Evolutionary conservation across 2,113 vertebrate genomes (phyloP).

Genomic region (Colistium nudipinnis): DNA sequence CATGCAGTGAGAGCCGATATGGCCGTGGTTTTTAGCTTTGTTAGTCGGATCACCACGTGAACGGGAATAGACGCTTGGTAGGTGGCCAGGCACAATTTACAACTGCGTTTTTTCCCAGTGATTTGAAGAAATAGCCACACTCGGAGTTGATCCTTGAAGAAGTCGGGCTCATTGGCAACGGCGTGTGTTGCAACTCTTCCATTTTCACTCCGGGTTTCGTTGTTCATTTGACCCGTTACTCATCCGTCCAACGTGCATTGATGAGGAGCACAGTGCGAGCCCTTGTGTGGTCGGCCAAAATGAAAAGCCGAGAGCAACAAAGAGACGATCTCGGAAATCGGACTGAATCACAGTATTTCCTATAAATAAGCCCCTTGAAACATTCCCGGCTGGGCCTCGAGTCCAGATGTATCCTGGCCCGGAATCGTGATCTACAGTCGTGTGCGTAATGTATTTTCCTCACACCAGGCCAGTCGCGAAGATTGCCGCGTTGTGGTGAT

Average conservation of each 20-base stretch:
- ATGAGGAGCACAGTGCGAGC: background rate
- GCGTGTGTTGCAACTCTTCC: background rate
- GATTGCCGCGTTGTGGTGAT: constrained; percentile 58
- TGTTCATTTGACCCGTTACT: background rate
- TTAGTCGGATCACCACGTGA: constrained; percentile 12
- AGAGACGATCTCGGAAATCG: constrained; percentile 8
- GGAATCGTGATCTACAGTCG: constrained; percentile 21
- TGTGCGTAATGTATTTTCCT: constrained; percentile 14
- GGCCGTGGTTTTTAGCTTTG: constrained; percentile 6
- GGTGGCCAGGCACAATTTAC: background rate
- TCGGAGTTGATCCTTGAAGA: background rate
- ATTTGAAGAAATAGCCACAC: no score
- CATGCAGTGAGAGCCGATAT: constrained; percentile 9
- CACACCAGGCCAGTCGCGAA: constrained; percentile 67
- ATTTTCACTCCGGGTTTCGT: constrained; percentile 1
- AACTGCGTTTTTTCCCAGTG: background rate
- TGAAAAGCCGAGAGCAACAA: background rate
- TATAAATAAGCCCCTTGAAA: background rate
- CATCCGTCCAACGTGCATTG: background rate
- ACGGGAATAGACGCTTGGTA: background rate
- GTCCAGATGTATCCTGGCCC: background rate
- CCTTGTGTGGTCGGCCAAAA: background rate
- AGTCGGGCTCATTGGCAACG: background rate
- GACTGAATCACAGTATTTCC: background rate
- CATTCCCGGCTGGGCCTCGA: background rate